These are phyloP conservation scores for Papilio glaucus DNA, from an alignment of 1,140 invertebrate species.

Conservation along the genomic window DNA sequence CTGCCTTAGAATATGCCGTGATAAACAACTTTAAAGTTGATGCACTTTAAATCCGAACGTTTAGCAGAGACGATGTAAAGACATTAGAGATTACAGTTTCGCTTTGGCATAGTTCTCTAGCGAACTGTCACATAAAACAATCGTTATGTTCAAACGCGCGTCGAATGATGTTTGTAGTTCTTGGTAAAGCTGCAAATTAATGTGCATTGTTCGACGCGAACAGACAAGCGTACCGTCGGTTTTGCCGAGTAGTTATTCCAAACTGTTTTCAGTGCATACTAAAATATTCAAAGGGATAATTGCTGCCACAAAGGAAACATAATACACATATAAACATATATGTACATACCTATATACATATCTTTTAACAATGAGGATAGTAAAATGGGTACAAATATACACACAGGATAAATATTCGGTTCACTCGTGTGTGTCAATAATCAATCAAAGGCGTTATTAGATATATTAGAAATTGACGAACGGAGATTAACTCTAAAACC, in stretches of 20 bases:
- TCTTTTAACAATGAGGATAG: no score
- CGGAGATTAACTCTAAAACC: no score
- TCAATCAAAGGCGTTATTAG: no score
- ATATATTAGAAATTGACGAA: no score
- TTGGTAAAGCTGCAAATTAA: constrained; percentile 30
- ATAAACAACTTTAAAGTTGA: no score
- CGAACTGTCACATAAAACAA: constrained; percentile 18
- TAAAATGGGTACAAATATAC: no score
- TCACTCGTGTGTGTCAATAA: no score
- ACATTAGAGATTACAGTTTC: neutral
- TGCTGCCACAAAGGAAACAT: neutral
- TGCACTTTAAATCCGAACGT: no score
- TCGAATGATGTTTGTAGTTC: constrained; percentile 37
- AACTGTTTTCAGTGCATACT: neutral
- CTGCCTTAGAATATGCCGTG: no score
- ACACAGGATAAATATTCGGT: no score
- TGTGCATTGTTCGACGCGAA: constrained; percentile 23
- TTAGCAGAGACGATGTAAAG: neutral
- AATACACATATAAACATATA: no score
- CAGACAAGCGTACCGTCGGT: neutral
- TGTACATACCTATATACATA: no score
- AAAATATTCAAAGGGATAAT: constrained; percentile 20
- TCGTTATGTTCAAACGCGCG: constrained; percentile 25
- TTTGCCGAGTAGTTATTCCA: constrained; percentile 14
- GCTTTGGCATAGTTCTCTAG: neutral